Evolutionary conservation across 2,888 invertebrate genomes (phyloP).

Genomic region (Diadegma fenestrale): DNA sequence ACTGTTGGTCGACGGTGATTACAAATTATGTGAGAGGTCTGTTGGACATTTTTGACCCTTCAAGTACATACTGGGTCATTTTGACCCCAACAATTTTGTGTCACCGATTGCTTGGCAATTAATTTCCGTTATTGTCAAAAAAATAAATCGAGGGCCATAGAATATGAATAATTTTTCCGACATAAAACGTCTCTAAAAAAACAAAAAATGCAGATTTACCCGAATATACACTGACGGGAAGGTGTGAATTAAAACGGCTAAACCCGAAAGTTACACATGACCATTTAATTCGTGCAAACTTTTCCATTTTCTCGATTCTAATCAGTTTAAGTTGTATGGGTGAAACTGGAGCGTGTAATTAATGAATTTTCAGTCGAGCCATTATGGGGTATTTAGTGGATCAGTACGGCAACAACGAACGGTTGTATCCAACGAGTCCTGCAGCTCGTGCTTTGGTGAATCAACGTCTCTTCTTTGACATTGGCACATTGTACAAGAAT

Average conservation of each 20-base stretch:
- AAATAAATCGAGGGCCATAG: too few relatives aligned
- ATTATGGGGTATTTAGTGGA: constrained; percentile 85
- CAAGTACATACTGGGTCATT: too few relatives aligned
- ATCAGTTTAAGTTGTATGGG: not conserved
- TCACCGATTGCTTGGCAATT: too few relatives aligned
- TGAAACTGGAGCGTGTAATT: constrained; percentile 16
- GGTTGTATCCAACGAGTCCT: constrained; percentile 84
- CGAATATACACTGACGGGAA: too few relatives aligned
- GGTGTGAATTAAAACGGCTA: not conserved
- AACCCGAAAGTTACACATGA: not conserved
- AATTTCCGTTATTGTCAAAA: too few relatives aligned
- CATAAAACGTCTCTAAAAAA: too few relatives aligned
- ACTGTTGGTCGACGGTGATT: constrained; percentile 80
- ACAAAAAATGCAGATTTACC: too few relatives aligned
- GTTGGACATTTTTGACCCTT: constrained; percentile 24
- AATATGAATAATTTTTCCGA: not conserved
- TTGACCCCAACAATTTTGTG: too few relatives aligned
- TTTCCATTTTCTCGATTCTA: not conserved
- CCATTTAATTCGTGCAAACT: not conserved
- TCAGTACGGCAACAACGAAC: constrained; percentile 84
- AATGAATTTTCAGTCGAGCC: constrained; percentile 82
- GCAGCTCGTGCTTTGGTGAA: constrained; percentile 84
- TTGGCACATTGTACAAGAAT: constrained; percentile 82
- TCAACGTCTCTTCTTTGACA: constrained; percentile 84
- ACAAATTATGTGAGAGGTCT: constrained; percentile 80